Conservation (phyloP, 2,113 vertebrate species). For the Eolophus roseicapilla region DNA sequence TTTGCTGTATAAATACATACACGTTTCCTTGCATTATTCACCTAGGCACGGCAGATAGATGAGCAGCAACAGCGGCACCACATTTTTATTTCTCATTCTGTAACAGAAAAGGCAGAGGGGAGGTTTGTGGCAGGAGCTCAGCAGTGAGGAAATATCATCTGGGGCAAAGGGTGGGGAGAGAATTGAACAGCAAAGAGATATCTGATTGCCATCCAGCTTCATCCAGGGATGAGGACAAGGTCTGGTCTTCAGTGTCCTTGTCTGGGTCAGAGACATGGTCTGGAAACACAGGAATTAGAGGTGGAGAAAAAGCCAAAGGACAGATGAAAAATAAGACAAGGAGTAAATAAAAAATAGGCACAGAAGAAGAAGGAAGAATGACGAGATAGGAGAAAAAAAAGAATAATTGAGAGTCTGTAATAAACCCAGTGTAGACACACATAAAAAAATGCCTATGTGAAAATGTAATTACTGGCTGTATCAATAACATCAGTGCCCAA, state of each 20-base stretch:
- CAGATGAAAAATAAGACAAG: constrained; percentile 9
- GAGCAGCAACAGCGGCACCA: constrained; percentile 45
- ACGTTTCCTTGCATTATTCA: constrained; percentile 69
- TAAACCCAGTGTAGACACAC: constrained; percentile 11
- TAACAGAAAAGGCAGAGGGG: constrained; percentile 46
- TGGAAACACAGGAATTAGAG: not conserved
- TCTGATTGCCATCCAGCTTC: not conserved
- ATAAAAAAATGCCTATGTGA: constrained; percentile 2
- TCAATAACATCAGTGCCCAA: constrained; percentile 34
- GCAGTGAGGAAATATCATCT: not conserved
- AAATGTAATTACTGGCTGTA: constrained; percentile 54
- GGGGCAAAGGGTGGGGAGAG: constrained; percentile 6
- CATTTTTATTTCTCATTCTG: constrained; percentile 58
- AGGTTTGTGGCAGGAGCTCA: constrained; percentile 2
- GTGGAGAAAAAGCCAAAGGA: not conserved
- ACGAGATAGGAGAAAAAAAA: not conserved
- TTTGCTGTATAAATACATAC: constrained; percentile 72
- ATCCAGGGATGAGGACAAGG: not conserved
- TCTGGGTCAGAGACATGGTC: not conserved
- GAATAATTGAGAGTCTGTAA: constrained; percentile 35
- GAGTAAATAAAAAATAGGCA: not conserved
- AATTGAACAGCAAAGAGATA: not conserved
- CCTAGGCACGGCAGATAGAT: constrained; percentile 58
- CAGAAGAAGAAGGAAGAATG: not conserved
- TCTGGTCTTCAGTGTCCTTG: not conserved